Evolutionary conservation across 2,888 invertebrate genomes (phyloP).

Genomic region (Uropetala carovei): DNA sequence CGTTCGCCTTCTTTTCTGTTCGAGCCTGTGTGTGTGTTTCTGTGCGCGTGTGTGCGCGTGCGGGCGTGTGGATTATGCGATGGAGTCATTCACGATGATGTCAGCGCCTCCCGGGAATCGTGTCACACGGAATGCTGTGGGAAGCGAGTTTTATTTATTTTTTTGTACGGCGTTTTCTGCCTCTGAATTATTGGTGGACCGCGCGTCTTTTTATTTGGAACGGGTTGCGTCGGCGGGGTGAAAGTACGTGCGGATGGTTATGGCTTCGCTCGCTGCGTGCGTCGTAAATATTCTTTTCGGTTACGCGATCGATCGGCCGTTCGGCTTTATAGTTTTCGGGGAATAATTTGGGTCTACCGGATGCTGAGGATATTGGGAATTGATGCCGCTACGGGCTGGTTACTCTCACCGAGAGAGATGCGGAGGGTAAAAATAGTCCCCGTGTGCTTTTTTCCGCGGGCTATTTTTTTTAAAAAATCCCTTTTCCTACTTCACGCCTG

Average conservation of each 20-base stretch:
- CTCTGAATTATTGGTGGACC: neutral
- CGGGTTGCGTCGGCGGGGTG: neutral
- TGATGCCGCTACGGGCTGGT: neutral
- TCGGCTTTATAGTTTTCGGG: neutral
- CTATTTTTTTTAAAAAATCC: neutral
- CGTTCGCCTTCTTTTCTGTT: neutral
- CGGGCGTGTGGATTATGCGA: neutral
- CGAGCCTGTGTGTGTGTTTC: neutral
- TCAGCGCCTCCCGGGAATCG: neutral
- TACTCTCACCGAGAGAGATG: constrained; percentile 5
- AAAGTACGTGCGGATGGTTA: neutral
- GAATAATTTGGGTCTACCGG: constrained; percentile 35
- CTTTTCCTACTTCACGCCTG: constrained; percentile 4
- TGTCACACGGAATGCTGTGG: neutral
- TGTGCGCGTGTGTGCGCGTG: neutral
- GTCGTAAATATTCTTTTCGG: neutral
- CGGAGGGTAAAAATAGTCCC: neutral
- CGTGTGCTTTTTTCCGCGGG: neutral
- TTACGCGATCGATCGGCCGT: neutral
- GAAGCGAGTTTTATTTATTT: neutral
- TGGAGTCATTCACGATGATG: neutral
- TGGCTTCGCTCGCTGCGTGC: neutral
- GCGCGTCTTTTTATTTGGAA: neutral
- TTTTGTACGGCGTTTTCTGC: neutral
- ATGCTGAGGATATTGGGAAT: neutral